Conservation (phyloP, 2,113 vertebrate genomes). For the Macheiramphus alcinus region DNA sequence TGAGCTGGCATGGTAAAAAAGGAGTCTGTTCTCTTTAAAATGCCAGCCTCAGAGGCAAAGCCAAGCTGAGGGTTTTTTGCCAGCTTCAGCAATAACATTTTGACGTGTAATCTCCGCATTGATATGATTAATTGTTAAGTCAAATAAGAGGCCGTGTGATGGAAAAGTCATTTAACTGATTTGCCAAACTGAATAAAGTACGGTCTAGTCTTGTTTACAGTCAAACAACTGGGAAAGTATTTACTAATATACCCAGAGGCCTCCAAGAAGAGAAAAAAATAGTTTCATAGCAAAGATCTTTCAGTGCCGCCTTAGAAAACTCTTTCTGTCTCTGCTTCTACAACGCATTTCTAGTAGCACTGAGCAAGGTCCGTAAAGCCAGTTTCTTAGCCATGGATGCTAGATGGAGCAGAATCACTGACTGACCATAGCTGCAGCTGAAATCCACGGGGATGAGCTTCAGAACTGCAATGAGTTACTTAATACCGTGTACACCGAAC, state of each 20-base stretch:
- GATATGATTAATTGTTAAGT: constrained; percentile 36
- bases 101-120: background rate
- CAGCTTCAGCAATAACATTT: constrained; percentile 20
- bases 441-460: background rate
- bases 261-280: background rate
- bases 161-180: constrained; percentile 2
- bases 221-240: background rate
- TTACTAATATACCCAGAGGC: background rate
- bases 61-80: background rate
- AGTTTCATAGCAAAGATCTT: background rate
- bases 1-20: background rate
- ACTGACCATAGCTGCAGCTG: background rate
- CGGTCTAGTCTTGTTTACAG: background rate
- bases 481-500: background rate
- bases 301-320: background rate
- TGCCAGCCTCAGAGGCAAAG: background rate
- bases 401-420: background rate
- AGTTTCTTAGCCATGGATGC: background rate
- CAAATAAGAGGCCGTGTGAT: background rate
- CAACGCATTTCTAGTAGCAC: background rate
- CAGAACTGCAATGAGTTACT: background rate
- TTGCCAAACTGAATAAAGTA: constrained; percentile 6
- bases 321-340: background rate
- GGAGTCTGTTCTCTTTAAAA: constrained; percentile 4
- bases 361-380: background rate